Base-by-base conservation (phyloP, 2,113 vertebrate genomes). In the Albula glossodonta region DNA sequence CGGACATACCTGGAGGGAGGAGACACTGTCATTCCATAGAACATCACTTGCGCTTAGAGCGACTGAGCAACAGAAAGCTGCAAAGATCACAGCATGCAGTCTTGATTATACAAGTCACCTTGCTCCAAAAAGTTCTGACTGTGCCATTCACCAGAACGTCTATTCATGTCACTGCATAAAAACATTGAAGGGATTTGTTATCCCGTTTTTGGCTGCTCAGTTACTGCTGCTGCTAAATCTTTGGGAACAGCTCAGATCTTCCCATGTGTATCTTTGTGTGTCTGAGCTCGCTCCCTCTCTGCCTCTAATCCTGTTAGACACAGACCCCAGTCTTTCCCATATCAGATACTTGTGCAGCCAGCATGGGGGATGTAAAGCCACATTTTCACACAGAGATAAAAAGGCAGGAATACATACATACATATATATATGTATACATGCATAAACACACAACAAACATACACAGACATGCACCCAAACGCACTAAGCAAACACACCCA, bases 1-100 rank as follows among this genome's bases (percentile, higher is more conserved):
- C 92, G 88, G 86, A 96, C 92, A 0, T 96, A 96, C 96, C 96
- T 96, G 90, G 66, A 87, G 92, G 56, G 74, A 84, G 87, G 22
- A 74, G 4, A 74, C 19, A 22, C 70, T 22, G 11, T 31, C 11
- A 31, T 74, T 11, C 7, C 19, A 78, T 11, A 79, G 31, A 78
- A 78, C 22, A 19, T 19, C 3, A 1, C 22, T 4, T n/a, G 22
- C 66, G 31, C 31, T 22, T 19, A 66, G 22, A 66, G 19, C 19
- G 15, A 66, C 17, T 66, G 60, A 19, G 5, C 60, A 66, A 7
- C 3, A 66, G 22, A 66, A 66, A 11, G 41, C 31, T 19, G 12
- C 5, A 3, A 49, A 3, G 31, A 49, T 17, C 13, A 13, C 78
- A 49, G 41, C 2, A 13, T 25, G n/a, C n/a, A 25, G 22, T 31